Evolutionary conservation across 2,113 vertebrate species (phyloP), one percentile per base, ranked within the genome.

Genomic region (Catharus minimus): DNA sequence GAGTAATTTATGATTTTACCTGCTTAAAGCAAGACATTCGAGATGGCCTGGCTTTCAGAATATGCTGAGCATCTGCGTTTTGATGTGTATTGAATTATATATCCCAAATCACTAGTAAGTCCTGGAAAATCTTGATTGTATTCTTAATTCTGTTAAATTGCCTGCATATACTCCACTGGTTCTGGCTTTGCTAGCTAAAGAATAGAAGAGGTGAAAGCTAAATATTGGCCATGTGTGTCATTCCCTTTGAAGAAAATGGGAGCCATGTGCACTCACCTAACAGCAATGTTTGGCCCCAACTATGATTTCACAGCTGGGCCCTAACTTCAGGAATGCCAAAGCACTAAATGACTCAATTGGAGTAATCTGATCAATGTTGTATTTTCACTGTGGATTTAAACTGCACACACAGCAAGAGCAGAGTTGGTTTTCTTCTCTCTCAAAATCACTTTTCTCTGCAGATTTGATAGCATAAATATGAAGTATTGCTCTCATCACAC

Each of bases 241-340:
- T 69, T 94, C 89, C 64, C 95, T 95, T 94, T 96, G 95, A 96
- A 95, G 95, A 95, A 96, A 96, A 96, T 96, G 81, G 93, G 95
- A 96, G 93, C 94, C 95, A 96, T 95, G 94, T 96, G 95, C 95
- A 92, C 39, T 92, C 82, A 94, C 92, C 93, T 95, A 95, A 73
- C 62, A 89, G 86, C 71, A 82, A 71, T 80, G 74, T 89, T 93
- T 94, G 92, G 93, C 95, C 91, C 58, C 87, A 89, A 27, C 64
- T 95, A 67, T 93, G 80, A 94, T 95, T 97, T 96, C 96, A 94
- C 94, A 93, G 76, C 92, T 95, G 96, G 90, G 89, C 86, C 82
- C 89, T 91, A 79, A 88, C 88, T 95, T 95, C 73, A 61, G 30
- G 50, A 95, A 91, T 95, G 92, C 93, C 87, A 82, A 77, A 94